Evolutionary conservation across 64 coral and sea anemone species (phyloP).

Genomic region (Catalaphyllia jardinei): DNA sequence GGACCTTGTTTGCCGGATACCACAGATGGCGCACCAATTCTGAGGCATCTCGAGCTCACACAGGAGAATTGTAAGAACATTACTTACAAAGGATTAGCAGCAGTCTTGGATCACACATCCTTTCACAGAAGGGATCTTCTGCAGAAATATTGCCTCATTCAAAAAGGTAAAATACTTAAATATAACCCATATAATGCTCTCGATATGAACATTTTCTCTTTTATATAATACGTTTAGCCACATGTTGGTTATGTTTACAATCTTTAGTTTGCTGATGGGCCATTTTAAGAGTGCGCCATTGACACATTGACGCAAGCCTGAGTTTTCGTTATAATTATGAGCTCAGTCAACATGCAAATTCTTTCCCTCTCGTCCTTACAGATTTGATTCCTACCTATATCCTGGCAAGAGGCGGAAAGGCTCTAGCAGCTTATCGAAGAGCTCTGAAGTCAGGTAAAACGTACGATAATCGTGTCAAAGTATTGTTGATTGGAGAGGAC

Average conservation of each 20-base stretch:
- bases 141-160: neutral
- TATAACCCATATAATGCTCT: neutral
- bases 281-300: neutral
- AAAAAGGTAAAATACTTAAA: neutral
- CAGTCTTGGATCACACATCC: neutral
- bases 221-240: too few species aligned
- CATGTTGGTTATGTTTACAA: neutral
- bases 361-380: neutral
- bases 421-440: neutral
- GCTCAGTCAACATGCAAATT: neutral
- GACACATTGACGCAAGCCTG: neutral
- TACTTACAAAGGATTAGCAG: neutral
- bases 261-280: neutral
- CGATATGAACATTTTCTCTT: neutral
- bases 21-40: neutral
- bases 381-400: slow-evolving; percentile 16
- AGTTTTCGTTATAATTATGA: neutral
- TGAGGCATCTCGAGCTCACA: neutral
- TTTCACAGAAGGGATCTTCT: neutral
- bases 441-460: neutral
- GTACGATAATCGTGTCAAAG: neutral
- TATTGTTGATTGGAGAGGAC: neutral
- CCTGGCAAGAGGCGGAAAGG: neutral
- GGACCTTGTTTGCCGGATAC: neutral
- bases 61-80: neutral